A percentile compares a stretch with the other conserved stretches of the same genome.
Conservation (phyloP, 2,888 invertebrate genomes). For the Penaeus monodon region DNA sequence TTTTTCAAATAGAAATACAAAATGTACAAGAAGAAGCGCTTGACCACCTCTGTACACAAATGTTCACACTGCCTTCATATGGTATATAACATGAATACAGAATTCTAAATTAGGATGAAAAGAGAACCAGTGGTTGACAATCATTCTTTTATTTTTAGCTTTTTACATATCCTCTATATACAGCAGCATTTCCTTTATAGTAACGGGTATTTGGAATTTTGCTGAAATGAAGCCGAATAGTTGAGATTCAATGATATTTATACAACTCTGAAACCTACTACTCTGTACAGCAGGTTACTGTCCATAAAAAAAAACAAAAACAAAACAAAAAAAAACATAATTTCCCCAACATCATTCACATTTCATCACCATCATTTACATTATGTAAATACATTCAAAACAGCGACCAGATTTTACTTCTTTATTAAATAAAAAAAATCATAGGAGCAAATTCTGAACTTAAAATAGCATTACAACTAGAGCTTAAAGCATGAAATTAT, state of each 20-base stretch:
- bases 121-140: slow-evolving; percentile 7
- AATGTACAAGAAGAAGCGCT: no score
- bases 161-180: slow-evolving; percentile 59
- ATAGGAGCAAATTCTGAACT: slow-evolving; percentile 47
- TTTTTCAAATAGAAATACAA: no score
- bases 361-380: slow-evolving; percentile 27
- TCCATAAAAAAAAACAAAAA: no score
- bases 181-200: slow-evolving; percentile 43
- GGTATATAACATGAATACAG: neutral
- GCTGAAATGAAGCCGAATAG: slow-evolving; percentile 17
- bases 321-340: slow-evolving; percentile 18
- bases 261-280: slow-evolving; percentile 13
- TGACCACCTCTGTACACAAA: no score
- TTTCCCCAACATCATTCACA: neutral
- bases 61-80: neutral
- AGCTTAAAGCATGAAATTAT: slow-evolving; percentile 63
- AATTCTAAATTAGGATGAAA: neutral
- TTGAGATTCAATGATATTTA: slow-evolving; percentile 35
- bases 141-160: slow-evolving; percentile 53
- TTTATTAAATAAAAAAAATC: slow-evolving; percentile 30
- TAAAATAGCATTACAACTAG: slow-evolving; percentile 60
- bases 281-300: slow-evolving; percentile 4
- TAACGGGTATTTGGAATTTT: slow-evolving; percentile 38
- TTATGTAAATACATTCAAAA: slow-evolving; percentile 37
- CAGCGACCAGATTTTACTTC: slow-evolving; percentile 30